phyloP scores from a whole-genome alignment of 1,140 invertebrate species.

The Pseudoatta argentina region DNA sequence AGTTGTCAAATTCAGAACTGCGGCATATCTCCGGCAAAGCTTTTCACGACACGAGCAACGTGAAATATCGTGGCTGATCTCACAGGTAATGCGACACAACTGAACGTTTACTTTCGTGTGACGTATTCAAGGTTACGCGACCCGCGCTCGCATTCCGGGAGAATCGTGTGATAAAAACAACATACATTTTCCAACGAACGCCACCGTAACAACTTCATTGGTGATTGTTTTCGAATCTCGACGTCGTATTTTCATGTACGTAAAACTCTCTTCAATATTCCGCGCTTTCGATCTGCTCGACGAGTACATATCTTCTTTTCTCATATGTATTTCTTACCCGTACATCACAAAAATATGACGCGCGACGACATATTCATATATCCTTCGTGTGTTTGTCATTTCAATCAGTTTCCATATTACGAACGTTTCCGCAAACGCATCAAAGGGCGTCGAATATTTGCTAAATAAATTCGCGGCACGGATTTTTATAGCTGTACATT shows the following conservation, averaged over 20 bases:
- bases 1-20: background rate
- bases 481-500: background rate
- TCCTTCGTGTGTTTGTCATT: background rate
- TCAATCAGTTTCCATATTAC: background rate
- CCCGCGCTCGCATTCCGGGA: background rate
- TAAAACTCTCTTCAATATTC: background rate
- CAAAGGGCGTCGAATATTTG: background rate
- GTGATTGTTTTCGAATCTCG: background rate
- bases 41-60: background rate
- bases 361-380: background rate
- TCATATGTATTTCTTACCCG: background rate
- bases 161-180: background rate
- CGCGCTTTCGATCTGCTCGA: background rate
- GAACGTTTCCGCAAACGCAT: background rate
- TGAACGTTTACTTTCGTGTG: background rate
- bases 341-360: background rate
- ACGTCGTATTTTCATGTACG: background rate
- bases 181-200: background rate
- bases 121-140: background rate
- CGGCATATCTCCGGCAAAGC: background rate
- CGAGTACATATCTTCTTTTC: background rate
- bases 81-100: background rate
- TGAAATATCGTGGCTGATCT: background rate
- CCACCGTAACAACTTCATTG: background rate
- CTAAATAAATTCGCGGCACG: background rate